A percentile compares a stretch with the other conserved stretches of the same genome.
Evolutionary conservation across 2,113 vertebrate species (phyloP).

Genomic region (Prunella himalayana): DNA sequence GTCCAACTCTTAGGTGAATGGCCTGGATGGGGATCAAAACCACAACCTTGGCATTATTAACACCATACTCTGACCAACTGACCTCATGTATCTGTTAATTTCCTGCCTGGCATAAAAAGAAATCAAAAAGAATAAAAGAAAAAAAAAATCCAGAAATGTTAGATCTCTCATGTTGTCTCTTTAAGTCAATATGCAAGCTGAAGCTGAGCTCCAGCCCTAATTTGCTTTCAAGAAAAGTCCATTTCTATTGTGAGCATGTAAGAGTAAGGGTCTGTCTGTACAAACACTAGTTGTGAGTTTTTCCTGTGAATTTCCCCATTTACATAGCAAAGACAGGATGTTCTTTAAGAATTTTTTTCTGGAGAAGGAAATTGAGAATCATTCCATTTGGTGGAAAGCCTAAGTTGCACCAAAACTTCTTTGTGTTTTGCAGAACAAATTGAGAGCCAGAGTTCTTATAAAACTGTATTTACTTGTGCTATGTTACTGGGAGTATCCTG

Average conservation of each 20-base stretch:
- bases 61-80: background rate
- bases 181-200: background rate
- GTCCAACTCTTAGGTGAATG: background rate
- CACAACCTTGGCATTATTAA: background rate
- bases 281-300: background rate
- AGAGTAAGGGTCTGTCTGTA: background rate
- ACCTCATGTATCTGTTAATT: background rate
- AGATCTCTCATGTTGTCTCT: background rate
- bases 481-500: background rate
- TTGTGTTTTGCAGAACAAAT: background rate
- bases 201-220: background rate
- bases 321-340: background rate
- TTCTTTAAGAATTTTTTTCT: background rate
- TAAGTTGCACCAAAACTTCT: background rate
- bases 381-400: background rate
- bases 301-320: background rate
- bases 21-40: background rate
- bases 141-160: background rate
- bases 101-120: background rate
- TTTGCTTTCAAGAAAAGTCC: background rate
- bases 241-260: background rate
- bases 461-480: background rate
- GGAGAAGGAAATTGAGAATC: background rate
- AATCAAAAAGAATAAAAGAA: background rate
- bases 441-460: background rate